phyloP scores from a whole-genome alignment of 2,888 invertebrate genomes.

The Caenorhabditis wallacei region DNA sequence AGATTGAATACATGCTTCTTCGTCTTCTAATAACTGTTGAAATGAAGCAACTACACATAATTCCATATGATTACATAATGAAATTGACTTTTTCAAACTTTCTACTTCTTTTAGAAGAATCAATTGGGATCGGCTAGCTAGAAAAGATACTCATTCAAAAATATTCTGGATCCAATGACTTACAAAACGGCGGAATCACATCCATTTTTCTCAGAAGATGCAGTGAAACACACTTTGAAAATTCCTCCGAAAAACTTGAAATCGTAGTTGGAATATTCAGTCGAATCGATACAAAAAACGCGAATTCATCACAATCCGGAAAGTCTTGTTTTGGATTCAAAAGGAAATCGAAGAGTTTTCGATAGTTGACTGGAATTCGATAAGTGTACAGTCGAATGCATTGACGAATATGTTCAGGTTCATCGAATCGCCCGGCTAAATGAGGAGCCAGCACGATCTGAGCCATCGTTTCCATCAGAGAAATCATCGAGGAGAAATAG shows the following conservation, averaged over 20 bases:
- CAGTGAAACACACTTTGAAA: constrained; percentile 35
- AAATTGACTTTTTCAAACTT: constrained; percentile 58
- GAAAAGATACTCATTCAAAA: not conserved
- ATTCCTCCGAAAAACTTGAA: constrained; percentile 43
- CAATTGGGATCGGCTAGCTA: constrained; percentile 63
- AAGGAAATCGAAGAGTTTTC: constrained; percentile 47
- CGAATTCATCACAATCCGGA: constrained; percentile 51
- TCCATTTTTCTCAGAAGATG: constrained; percentile 47
- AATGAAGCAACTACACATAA: constrained; percentile 65
- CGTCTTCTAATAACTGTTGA: constrained; percentile 65
- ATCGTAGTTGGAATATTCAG: constrained; percentile 54
- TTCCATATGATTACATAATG: constrained; percentile 58
- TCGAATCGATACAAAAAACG: constrained; percentile 34
- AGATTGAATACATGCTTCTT: constrained; percentile 66
- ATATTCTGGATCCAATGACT: not conserved
- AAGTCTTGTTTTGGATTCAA: constrained; percentile 44
- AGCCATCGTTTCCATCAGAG: constrained; percentile 55
- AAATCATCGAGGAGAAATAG: constrained; percentile 53
- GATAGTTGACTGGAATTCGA: constrained; percentile 44
- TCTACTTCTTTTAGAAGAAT: constrained; percentile 66
- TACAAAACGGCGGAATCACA: constrained; percentile 41
- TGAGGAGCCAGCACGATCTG: constrained; percentile 61
- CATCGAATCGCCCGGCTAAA: constrained; percentile 56
- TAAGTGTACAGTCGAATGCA: constrained; percentile 26
- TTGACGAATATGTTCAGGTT: constrained; percentile 30